Evolutionary conservation across 2,797 vertebrate genomes (phyloP), one percentile per base, ranked within the genome.

Genomic region (Oreochromis grahami): DNA sequence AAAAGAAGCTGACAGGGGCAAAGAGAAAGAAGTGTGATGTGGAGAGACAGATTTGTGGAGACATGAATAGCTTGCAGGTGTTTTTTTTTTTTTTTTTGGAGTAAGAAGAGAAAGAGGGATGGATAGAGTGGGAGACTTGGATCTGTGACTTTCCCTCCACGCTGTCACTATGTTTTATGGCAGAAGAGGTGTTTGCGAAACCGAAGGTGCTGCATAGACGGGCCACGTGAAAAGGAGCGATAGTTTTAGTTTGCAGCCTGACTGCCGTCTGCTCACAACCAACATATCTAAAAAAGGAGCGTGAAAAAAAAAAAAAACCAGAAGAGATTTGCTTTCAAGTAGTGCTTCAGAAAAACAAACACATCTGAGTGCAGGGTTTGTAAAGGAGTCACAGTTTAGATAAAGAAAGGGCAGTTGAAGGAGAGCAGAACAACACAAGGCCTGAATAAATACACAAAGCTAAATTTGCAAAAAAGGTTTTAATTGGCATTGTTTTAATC

Each of bases 401-500:
- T 50, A 65, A 29, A 34, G 32, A 32, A 72, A 14, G 70, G 45
- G 24, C 17, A 41, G 52, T 32, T 15, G 19, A 24, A 55, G 29
- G 7, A 65, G 21, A 56, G 26, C 19, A 6, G 38, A 5, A 50
- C 52, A 36, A 13, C 29, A 8, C 5, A n/a, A 13, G 34, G 36
- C 43, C 4, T 15, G 52, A 90, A 90, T n/a, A 56, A 86, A 81
- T 3, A 55, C 52, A 84, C 87, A 38, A 8, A 79, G 58, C 81
- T 78, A 91, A 88, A 87, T 93, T 90, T 91, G 92, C 88, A 94
- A 96, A 96, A 74, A 95, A 91, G 87, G 90, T 87, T 95, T 96
- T 96, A 96, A 96, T 96, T 90, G 83, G 85, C 93, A 90, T 94
- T 81, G 86, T 94, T 96, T 95, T 95, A 92, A 93, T 94, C 93